phyloP scores from a whole-genome alignment of 2,888 invertebrate species.

The Nemurella pictetii region DNA sequence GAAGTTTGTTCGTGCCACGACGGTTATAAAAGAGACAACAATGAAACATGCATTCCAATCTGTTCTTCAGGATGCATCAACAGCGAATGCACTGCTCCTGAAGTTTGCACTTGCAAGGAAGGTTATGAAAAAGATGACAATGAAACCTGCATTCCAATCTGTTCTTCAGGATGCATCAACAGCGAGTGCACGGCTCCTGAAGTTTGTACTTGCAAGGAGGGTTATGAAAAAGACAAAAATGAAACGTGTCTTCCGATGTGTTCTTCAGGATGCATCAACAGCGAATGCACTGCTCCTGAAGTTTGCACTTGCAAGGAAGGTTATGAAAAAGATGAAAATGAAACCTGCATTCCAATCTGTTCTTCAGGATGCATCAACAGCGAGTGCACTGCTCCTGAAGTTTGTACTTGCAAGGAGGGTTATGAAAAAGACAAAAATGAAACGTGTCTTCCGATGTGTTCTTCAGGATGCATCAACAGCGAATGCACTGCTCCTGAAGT shows the following conservation, averaged over 20 bases:
- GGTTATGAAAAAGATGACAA: constrained; percentile 42
- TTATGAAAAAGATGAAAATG: constrained; percentile 41
- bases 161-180: constrained; percentile 37
- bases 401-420: constrained; percentile 33
- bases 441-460: constrained; percentile 30
- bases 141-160: constrained; percentile 43
- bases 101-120: constrained; percentile 40
- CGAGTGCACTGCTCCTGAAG: constrained; percentile 20
- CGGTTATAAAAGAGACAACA: constrained; percentile 40
- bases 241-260: constrained; percentile 48
- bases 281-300: constrained; percentile 51
- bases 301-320: constrained; percentile 56
- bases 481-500: constrained; percentile 20
- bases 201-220: constrained; percentile 43
- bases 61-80: constrained; percentile 32
- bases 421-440: neutral
- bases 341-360: constrained; percentile 32
- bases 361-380: constrained; percentile 26
- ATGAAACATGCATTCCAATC: constrained; percentile 33
- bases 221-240: constrained; percentile 32
- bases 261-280: constrained; percentile 48
- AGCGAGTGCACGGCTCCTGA: constrained; percentile 42
- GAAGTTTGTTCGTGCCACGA: constrained; percentile 39
- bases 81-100: constrained; percentile 38
- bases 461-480: constrained; percentile 16